Percentiles rank a stretch among this genome's conserved stretches.
phyloP scores from a whole-genome alignment of 2,113 vertebrate genomes.

The Empidonax alnorum region DNA sequence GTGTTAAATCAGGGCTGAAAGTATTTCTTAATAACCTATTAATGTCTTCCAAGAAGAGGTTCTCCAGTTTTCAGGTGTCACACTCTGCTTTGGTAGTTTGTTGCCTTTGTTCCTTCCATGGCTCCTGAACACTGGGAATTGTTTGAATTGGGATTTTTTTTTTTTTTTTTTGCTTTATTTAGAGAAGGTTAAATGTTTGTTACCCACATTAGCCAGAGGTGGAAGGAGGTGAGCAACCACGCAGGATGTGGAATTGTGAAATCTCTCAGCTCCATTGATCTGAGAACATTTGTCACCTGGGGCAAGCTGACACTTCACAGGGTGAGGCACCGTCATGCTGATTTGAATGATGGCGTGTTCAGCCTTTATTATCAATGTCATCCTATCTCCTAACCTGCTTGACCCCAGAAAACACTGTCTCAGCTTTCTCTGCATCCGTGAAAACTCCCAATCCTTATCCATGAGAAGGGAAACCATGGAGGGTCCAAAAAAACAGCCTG shows the following conservation, averaged over 20 bases:
- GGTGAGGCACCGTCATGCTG: background rate
- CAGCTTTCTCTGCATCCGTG: accelerated
- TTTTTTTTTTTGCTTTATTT: background rate
- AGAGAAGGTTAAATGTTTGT: background rate
- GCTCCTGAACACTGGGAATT: background rate
- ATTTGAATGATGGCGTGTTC: background rate
- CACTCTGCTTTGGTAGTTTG: accelerated
- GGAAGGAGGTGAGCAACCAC: background rate
- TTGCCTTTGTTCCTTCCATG: background rate
- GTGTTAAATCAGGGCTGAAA: background rate
- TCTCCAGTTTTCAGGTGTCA: background rate
- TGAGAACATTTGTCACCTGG: background rate
- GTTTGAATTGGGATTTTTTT: background rate
- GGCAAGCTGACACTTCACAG: background rate
- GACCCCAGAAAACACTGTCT: background rate
- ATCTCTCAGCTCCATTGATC: background rate
- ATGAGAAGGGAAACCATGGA: background rate
- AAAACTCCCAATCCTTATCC: background rate
- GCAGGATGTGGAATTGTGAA: background rate
- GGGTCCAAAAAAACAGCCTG: background rate
- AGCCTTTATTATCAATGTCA: background rate
- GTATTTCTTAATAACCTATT: background rate
- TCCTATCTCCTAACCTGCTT: background rate
- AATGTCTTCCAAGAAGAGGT: background rate
- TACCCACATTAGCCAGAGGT: background rate